phyloP scores from a whole-genome alignment of 2,797 vertebrate genomes.

The Girardinus metallicus region DNA sequence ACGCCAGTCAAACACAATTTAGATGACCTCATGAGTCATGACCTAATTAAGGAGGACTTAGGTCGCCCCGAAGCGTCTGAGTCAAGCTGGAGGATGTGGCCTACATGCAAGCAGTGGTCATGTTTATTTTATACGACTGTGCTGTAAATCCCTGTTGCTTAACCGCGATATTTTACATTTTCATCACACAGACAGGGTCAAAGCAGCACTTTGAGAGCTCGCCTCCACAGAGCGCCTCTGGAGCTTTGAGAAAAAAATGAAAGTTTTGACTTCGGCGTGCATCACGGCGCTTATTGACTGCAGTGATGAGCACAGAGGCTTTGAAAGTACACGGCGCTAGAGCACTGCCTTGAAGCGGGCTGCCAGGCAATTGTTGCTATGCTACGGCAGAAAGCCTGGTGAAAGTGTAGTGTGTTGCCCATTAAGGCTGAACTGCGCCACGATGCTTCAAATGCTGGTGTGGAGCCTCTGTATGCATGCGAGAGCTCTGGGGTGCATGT shows the following conservation, averaged over 20 bases:
- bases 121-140: conserved; percentile 9
- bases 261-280: conserved; percentile 56
- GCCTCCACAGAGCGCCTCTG: conserved; percentile 23
- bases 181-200: conserved; percentile 40
- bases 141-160: conserved; percentile 26
- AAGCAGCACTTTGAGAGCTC: conserved; percentile 23
- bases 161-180: not conserved
- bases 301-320: conserved; percentile 71
- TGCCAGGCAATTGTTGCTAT: conserved; percentile 77
- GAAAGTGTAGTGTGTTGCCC: conserved; percentile 67
- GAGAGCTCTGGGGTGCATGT: conserved; percentile 48
- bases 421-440: conserved; percentile 65
- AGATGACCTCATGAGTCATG: conserved; percentile 33
- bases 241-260: conserved; percentile 54
- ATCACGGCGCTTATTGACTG: conserved; percentile 60
- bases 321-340: conserved; percentile 64
- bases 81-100: conserved; percentile 19
- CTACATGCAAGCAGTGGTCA: conserved; percentile 10
- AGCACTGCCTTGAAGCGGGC: conserved; percentile 68
- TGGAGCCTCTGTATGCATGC: conserved; percentile 15
- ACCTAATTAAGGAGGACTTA: conserved; percentile 30
- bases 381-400: conserved; percentile 67
- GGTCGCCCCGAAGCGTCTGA: conserved; percentile 14
- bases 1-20: conserved; percentile 17
- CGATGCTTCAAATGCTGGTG: conserved; percentile 59